Evolutionary conservation across 1,140 invertebrate species (phyloP).

Genomic region (Anoplophora glabripennis): DNA sequence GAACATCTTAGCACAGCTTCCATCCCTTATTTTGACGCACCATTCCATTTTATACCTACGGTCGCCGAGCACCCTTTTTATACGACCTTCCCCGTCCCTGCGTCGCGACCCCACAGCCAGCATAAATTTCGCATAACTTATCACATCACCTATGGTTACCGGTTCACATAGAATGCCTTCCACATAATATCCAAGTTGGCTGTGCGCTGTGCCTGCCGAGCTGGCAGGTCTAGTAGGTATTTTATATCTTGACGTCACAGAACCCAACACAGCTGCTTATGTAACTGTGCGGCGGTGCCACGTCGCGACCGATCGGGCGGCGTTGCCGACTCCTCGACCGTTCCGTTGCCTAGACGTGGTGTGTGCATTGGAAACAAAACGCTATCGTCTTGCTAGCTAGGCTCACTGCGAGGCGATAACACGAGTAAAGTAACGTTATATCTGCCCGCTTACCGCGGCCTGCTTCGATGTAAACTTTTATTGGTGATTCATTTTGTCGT

Average conservation of each 20-base stretch:
- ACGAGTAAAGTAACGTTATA: constrained; percentile 29
- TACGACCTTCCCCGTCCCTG: too few relatives aligned
- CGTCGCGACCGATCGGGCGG: constrained; percentile 12
- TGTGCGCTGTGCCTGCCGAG: too few relatives aligned
- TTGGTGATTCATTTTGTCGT: too few relatives aligned
- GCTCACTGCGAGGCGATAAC: neutral
- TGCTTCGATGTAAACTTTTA: neutral
- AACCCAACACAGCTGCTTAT: constrained; percentile 44
- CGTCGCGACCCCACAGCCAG: too few relatives aligned
- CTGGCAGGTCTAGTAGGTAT: neutral
- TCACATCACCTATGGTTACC: too few relatives aligned
- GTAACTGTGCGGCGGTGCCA: constrained; percentile 37
- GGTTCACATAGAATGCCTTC: too few relatives aligned
- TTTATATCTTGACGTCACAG: constrained; percentile 36
- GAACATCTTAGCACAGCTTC: too few relatives aligned
- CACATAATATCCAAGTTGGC: too few relatives aligned
- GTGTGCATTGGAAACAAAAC: constrained; percentile 5
- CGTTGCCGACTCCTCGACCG: constrained; percentile 26
- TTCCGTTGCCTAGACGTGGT: constrained; percentile 9
- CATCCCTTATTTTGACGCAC: too few relatives aligned
- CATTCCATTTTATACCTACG: too few relatives aligned
- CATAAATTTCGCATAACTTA: too few relatives aligned
- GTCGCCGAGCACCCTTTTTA: too few relatives aligned
- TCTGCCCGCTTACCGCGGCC: neutral
- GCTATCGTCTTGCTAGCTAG: neutral